Percentiles rank a stretch among this genome's conserved stretches.
These are phyloP conservation scores for Synanceia verrucosa DNA, from an alignment of 2,797 vertebrate genomes.

Conservation along the genomic window DNA sequence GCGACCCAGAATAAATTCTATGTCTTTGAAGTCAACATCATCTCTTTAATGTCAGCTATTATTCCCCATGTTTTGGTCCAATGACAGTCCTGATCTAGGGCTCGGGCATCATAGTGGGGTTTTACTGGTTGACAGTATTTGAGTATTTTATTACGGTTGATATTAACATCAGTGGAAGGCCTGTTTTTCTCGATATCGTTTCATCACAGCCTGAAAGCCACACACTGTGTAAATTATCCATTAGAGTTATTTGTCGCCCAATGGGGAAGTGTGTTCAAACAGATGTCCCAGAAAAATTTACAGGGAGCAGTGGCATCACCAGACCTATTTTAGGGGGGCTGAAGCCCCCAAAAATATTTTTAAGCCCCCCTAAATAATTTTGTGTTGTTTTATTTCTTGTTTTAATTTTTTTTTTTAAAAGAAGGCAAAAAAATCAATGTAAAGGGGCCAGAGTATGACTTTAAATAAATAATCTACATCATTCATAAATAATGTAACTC, in stretches of 20 bases:
- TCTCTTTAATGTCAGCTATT: conserved; percentile 29
- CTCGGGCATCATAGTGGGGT: not conserved
- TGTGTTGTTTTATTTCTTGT: too few relatives aligned
- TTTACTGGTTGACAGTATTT: conserved; percentile 9
- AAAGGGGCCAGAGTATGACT: too few relatives aligned
- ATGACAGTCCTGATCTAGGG: not conserved
- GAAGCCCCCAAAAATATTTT: too few relatives aligned
- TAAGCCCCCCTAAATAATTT: too few relatives aligned
- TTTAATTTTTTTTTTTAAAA: too few relatives aligned
- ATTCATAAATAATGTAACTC: too few relatives aligned
- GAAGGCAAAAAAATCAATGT: too few relatives aligned
- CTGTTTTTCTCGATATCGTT: conserved; percentile 41
- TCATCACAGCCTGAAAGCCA: conserved; percentile 35
- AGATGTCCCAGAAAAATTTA: conserved; percentile 50
- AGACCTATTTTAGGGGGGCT: too few relatives aligned
- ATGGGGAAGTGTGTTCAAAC: conserved; percentile 55
- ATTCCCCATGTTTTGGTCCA: conserved; percentile 5
- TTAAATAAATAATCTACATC: too few relatives aligned
- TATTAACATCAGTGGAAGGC: conserved; percentile 15
- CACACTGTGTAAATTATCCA: conserved; percentile 27
- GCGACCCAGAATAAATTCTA: conserved; percentile 21
- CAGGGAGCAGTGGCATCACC: conserved; percentile 7
- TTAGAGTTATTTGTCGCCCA: conserved; percentile 42
- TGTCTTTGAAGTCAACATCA: conserved; percentile 34
- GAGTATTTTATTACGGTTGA: conserved; percentile 19